phyloP scores from a whole-genome alignment of 2,888 invertebrate genomes.

The Melanostoma scalare region DNA sequence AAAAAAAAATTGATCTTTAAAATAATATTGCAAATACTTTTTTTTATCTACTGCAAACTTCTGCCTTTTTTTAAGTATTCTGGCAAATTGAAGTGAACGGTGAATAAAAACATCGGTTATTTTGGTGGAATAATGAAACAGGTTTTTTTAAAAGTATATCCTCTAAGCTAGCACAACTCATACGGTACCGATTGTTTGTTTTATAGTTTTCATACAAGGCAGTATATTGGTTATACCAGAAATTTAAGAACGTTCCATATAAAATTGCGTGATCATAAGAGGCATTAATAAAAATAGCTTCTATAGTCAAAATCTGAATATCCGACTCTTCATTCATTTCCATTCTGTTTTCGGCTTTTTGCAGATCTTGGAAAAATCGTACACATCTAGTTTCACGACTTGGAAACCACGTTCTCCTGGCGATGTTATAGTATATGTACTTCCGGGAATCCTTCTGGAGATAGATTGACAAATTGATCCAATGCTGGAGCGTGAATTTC shows the following conservation, averaged over 20 bases:
- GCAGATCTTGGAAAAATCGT: too few relatives aligned
- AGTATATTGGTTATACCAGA: conserved; percentile 23
- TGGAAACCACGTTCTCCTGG: too few relatives aligned
- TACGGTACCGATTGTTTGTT: conserved; percentile 9
- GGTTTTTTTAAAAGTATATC: conserved; percentile 9
- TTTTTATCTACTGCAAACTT: conserved; percentile 10
- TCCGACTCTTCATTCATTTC: conserved; percentile 20
- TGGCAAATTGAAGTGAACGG: conserved; percentile 24
- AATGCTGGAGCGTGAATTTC: too few relatives aligned
- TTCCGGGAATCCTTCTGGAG: too few relatives aligned
- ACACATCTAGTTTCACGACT: too few relatives aligned
- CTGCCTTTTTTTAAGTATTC: conserved; percentile 4
- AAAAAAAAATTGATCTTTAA: conserved; percentile 7
- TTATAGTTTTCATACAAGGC: conserved; percentile 17
- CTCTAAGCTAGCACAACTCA: neutral
- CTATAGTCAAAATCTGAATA: conserved; percentile 10
- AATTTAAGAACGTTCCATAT: conserved; percentile 15
- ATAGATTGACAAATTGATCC: too few relatives aligned
- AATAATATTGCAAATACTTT: too few relatives aligned
- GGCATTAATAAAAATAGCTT: conserved; percentile 19
- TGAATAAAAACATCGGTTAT: conserved; percentile 12
- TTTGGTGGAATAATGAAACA: conserved; percentile 12
- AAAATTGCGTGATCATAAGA: conserved; percentile 14
- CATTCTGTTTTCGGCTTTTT: too few relatives aligned
- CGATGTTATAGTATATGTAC: too few relatives aligned